Evolutionary conservation across 2,113 vertebrate genomes (phyloP).

Genomic region (Labeo catla): DNA sequence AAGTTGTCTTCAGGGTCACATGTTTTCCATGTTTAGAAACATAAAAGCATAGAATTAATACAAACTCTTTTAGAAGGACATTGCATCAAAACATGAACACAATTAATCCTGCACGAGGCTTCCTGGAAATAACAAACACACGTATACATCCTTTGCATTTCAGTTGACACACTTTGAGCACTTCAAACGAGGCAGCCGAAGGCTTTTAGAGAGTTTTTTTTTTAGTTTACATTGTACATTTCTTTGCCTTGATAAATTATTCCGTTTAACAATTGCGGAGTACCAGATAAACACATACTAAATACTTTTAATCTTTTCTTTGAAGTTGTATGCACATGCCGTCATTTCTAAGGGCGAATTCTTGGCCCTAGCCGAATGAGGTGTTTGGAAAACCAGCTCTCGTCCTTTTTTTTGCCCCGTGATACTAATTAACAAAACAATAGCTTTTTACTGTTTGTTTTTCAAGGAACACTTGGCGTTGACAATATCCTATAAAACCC

Average conservation of each 20-base stretch:
- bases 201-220: not conserved
- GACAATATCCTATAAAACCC: not conserved
- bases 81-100: not conserved
- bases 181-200: not conserved
- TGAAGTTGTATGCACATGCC: not conserved
- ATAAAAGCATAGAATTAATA: not conserved
- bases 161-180: not conserved
- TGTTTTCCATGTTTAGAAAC: not conserved
- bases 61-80: not conserved
- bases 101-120: not conserved
- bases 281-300: not conserved
- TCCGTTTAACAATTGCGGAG: not conserved
- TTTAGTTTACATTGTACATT: slow-evolving; percentile 3
- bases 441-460: slow-evolving; percentile 31
- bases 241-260: slow-evolving; percentile 20
- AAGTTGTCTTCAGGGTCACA: not conserved
- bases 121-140: not conserved
- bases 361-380: not conserved
- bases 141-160: not conserved
- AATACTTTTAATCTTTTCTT: slow-evolving; percentile 1
- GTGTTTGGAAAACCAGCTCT: slow-evolving; percentile 11
- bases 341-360: slow-evolving; percentile 1
- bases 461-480: not conserved
- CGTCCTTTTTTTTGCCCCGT: slow-evolving; percentile 22
- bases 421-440: slow-evolving; percentile 37